A percentile compares a stretch with the other conserved stretches of the same genome.
phyloP scores from a whole-genome alignment of 2,113 vertebrate species.

The Pontoporia blainvillei region DNA sequence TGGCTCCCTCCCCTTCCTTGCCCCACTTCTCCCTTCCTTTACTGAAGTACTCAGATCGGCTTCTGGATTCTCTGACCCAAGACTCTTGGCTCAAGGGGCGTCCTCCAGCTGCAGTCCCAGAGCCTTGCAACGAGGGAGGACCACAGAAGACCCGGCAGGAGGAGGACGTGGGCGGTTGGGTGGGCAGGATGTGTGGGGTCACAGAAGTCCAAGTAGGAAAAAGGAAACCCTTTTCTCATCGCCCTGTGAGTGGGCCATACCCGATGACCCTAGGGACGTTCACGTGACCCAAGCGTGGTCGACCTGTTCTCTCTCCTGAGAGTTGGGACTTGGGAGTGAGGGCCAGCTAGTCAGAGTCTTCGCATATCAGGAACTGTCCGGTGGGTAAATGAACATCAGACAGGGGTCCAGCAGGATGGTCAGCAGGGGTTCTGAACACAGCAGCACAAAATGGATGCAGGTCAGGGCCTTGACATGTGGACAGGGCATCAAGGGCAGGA shows the following conservation, averaged over 20 bases:
- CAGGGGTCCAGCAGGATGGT: not conserved
- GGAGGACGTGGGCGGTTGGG: not conserved
- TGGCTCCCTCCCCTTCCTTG: not conserved
- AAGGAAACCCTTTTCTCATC: not conserved
- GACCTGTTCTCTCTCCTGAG: not conserved
- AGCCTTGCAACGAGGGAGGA: not conserved
- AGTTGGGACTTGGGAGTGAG: not conserved
- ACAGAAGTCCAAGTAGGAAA: not conserved
- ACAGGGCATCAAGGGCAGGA: not conserved
- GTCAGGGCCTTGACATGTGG: not conserved
- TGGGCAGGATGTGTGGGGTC: not conserved
- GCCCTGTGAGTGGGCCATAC: not conserved
- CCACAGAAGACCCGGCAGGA: not conserved
- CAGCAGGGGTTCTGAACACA: not conserved
- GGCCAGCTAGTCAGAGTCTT: not conserved
- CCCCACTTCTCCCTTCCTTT: not conserved
- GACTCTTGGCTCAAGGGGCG: not conserved
- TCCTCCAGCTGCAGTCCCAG: not conserved
- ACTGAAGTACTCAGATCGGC: not conserved
- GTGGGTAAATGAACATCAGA: not conserved
- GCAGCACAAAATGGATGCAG: not conserved
- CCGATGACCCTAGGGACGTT: not conserved
- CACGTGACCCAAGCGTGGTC: not conserved
- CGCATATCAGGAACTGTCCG: rapidly evolving
- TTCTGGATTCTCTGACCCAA: not conserved